phyloP scores from a whole-genome alignment of 2,113 vertebrate genomes.

The Chloropsis cyanopogon region DNA sequence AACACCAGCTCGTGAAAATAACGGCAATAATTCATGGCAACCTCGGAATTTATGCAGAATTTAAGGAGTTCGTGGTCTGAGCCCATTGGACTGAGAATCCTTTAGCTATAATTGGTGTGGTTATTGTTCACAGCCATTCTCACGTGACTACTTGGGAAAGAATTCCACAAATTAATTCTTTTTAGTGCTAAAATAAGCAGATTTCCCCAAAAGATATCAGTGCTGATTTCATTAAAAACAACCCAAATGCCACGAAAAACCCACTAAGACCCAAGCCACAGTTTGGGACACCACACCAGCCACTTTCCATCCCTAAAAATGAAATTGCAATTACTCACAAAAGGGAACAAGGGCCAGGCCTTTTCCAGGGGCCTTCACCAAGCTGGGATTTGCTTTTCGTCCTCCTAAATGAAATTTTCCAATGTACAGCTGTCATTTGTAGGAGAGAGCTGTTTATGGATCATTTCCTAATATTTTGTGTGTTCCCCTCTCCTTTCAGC shows the following conservation, averaged over 20 bases:
- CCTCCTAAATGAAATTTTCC: not conserved
- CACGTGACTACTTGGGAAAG: not conserved
- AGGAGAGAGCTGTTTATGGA: not conserved
- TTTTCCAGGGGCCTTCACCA: not conserved
- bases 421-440: not conserved
- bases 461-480: not conserved
- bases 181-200: not conserved
- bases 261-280: not conserved
- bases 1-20: not conserved
- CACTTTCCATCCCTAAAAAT: not conserved
- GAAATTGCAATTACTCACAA: not conserved
- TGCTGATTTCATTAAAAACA: not conserved
- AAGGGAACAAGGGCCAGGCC: not conserved
- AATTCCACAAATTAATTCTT: not conserved
- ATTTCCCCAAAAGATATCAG: not conserved
- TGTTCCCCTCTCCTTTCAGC: not conserved
- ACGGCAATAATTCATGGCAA: constrained; percentile 7
- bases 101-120: not conserved
- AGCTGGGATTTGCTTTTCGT: rapidly evolving
- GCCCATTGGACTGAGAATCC: not conserved
- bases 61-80: not conserved
- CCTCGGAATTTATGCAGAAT: not conserved
- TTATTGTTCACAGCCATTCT: not conserved
- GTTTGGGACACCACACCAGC: not conserved
- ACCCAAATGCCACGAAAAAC: not conserved